Evolutionary conservation across 2,888 invertebrate species (phyloP), one percentile per base, ranked within the genome.

Genomic region (Rutpela maculata): DNA sequence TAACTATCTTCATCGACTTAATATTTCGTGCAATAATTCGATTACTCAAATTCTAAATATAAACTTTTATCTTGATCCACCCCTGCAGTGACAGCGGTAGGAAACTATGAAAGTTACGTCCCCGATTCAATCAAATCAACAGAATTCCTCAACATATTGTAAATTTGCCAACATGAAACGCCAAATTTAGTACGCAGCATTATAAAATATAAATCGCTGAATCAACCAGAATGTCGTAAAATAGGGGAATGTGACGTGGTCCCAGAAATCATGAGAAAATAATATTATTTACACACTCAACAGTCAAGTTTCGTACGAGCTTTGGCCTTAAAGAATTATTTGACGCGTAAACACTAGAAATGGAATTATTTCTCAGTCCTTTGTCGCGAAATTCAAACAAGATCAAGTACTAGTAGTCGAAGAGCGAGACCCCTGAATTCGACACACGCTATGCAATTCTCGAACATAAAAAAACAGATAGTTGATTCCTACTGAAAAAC

Each of bases 261-360:
- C 72, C 76, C 75, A 59, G 60, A 66, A 76, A 72, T 71, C 65
- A 71, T 68, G 43, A 75, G 66, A 50, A 77, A 77, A 66, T 71
- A 65, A 65, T 71, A 69, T 67, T 74, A 74, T 75, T 50, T 75
- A 75, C 69, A 75, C 19, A 59, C 35, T 12, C 22, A 35, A 17
- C 59, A 38, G 19, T n/a, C 26, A 43, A 10, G 65, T n/a, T n/a
- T 65, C 43, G 43, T 50, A 19, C 43, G 18, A 38, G 65, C 18
- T 50, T 50, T 12, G 65, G 26, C 31, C 31, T 62, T 59, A n/a
- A 62, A 62, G 31, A 62, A 62, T 60, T 15, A 60, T 31, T 31
- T 35, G 35, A 65, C 38, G 35, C 35, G 43, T 38, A 38, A 65
- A 18, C 31, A 35, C 65, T 65, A 38, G n/a, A 63, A 17, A 66